Conservation (phyloP, 1,140 invertebrate genomes). For the Pentalonia nigronervosa region DNA sequence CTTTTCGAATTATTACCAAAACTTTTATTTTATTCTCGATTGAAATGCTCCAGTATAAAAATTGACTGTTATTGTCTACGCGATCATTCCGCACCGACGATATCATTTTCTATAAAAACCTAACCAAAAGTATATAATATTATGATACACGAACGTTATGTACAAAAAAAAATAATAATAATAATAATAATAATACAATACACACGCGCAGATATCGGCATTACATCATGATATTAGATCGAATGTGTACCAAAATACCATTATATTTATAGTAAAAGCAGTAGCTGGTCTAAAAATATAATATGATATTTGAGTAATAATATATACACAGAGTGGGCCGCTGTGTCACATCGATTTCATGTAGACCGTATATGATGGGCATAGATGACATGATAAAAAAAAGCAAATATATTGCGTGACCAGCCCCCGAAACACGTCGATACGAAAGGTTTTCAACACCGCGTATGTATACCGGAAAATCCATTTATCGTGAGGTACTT, state of each 20-base stretch:
- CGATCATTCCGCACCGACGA: neutral
- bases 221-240: neutral
- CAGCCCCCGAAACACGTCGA: too few species aligned
- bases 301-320: neutral
- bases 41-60: constrained; percentile 26
- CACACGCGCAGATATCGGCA: neutral
- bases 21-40: constrained; percentile 17
- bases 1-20: constrained; percentile 24
- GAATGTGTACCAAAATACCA: neutral
- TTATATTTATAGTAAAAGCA: neutral
- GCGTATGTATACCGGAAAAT: too few species aligned
- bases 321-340: neutral
- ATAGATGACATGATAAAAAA: neutral
- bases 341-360: neutral
- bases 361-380: neutral
- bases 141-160: neutral
- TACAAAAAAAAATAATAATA: neutral
- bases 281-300: neutral
- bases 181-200: neutral
- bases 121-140: neutral
- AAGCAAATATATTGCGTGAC: neutral
- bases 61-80: constrained; percentile 27
- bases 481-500: too few species aligned
- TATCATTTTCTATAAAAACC: constrained; percentile 22
- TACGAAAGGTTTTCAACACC: too few species aligned